Base-by-base conservation (phyloP, 1,140 invertebrate species). In the Bombus ignitus region DNA sequence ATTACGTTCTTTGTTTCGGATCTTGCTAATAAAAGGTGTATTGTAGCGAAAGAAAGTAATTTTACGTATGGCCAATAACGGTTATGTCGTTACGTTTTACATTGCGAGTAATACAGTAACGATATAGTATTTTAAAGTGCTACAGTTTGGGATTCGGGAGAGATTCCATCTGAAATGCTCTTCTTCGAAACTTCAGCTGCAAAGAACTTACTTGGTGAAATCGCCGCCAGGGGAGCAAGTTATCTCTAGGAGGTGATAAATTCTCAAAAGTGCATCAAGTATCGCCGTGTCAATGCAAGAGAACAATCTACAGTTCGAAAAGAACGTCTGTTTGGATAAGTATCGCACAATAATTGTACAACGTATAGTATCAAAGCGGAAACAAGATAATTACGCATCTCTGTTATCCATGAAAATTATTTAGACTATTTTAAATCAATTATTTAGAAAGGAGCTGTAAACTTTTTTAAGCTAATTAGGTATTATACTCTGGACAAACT, bases 151-250 rank as follows among this genome's bases (percentile, higher is more conserved):
- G 5, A 65, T 25, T 62, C 28, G 42, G 4, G 1, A 32, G n/a
- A 42, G 4, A 25, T 44, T 5, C 5, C 18, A 32, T 1, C 3
- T 37, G 28, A 13, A 5, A 13, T 6, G 37, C 6, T 10, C 59
- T 37, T 42, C 66, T 44, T 6, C 39, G 39, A 25, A 78, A 66
- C 76, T 65, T 65, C 9, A 1, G 5, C 28, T 25, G 37, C 22
- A 10, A 18, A 53, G n/a, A 78, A 66, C 28, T 65, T 78, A 35
- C n/a, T 4, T 12, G 18, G 1, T 12, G 28, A 35, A 35, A 78
- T 78, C 39, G 37, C 39, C 59, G 35, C 44, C 42, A 68, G 39
- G 32, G 59, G 76, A 65, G n/a, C 32, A 79, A 78, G 53, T 39
- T 44, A 47, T 37, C 65, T 18, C 12, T 8, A 32, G 12, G 25